phyloP scores from a whole-genome alignment of 2,797 vertebrate species.

The Pseudochaenichthys georgianus region DNA sequence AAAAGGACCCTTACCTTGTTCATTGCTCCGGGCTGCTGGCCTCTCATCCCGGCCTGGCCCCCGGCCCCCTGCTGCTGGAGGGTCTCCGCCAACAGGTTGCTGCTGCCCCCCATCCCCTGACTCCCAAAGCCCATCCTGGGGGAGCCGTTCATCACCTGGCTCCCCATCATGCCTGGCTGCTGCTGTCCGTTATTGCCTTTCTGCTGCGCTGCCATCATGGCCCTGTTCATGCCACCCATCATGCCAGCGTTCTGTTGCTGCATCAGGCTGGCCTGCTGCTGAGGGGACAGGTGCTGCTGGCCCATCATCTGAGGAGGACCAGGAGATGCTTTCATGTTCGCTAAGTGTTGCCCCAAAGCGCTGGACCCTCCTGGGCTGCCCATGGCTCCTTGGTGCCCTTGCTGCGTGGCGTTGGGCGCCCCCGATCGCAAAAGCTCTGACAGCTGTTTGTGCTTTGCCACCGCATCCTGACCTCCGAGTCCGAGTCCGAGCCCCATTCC shows the following conservation, averaged over 20 bases:
- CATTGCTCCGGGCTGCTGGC: constrained; percentile 91
- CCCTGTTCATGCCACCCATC: constrained; percentile 90
- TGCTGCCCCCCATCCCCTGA: constrained; percentile 89
- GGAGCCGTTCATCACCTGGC: constrained; percentile 97
- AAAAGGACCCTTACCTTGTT: constrained; percentile 85
- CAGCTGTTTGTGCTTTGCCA: constrained; percentile 98
- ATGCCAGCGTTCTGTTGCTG: constrained; percentile 87
- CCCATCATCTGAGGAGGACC: constrained; percentile 91
- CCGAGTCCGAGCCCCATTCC: constrained; percentile 78
- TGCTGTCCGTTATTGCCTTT: constrained; percentile 90
- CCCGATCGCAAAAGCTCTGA: constrained; percentile 93
- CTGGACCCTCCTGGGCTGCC: constrained; percentile 78
- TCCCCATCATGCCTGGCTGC: constrained; percentile 92
- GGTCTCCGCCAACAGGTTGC: constrained; percentile 93
- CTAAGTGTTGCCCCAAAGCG: constrained; percentile 88
- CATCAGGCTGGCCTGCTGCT: constrained; percentile 85
- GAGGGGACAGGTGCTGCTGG: constrained; percentile 84
- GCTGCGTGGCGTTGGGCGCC: constrained; percentile 82
- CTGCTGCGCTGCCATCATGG: constrained; percentile 90
- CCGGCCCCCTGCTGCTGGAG: constrained; percentile 88
- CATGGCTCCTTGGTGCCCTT: constrained; percentile 83
- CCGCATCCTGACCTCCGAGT: constrained; percentile 90
- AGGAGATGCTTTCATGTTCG: constrained; percentile 94
- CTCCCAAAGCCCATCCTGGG: constrained; percentile 93
- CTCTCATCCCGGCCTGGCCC: constrained; percentile 89